phyloP scores from a whole-genome alignment of 2,888 invertebrate species.

The Silvanus unidentatus region DNA sequence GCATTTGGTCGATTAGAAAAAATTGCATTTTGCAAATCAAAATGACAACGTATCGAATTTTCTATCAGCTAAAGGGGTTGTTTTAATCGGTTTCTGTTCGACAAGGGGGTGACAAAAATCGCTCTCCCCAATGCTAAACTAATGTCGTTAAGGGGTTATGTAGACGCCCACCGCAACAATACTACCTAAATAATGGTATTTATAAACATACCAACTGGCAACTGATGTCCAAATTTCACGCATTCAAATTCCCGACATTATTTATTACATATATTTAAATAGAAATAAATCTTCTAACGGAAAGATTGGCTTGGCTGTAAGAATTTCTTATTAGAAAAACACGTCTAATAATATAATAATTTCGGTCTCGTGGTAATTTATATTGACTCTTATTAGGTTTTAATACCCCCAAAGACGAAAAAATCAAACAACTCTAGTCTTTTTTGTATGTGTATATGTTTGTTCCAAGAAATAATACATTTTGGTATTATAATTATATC shows the following conservation, averaged over 20 bases:
- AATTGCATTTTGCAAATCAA: slow-evolving; percentile 43
- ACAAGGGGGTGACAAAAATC: slow-evolving; percentile 38
- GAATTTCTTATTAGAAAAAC: too few species aligned
- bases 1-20: slow-evolving; percentile 29
- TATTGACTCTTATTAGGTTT: too few species aligned
- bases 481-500: too few species aligned
- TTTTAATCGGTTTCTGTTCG: slow-evolving; percentile 46
- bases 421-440: too few species aligned
- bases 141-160: slow-evolving; percentile 43
- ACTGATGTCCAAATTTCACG: slow-evolving; percentile 21
- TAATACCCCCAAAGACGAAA: too few species aligned
- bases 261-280: too few species aligned
- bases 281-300: too few species aligned
- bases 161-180: slow-evolving; percentile 44
- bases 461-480: too few species aligned
- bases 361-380: too few species aligned
- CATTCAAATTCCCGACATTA: slow-evolving; percentile 6
- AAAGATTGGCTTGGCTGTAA: too few species aligned
- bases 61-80: slow-evolving; percentile 43
- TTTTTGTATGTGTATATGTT: too few species aligned
- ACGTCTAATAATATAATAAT: too few species aligned
- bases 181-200: slow-evolving; percentile 28
- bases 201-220: slow-evolving; percentile 17
- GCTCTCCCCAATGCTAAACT: slow-evolving; percentile 33
- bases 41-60: slow-evolving; percentile 48